Evolutionary conservation across 2,113 vertebrate genomes (phyloP).

Genomic region (Diadophis punctatus): DNA sequence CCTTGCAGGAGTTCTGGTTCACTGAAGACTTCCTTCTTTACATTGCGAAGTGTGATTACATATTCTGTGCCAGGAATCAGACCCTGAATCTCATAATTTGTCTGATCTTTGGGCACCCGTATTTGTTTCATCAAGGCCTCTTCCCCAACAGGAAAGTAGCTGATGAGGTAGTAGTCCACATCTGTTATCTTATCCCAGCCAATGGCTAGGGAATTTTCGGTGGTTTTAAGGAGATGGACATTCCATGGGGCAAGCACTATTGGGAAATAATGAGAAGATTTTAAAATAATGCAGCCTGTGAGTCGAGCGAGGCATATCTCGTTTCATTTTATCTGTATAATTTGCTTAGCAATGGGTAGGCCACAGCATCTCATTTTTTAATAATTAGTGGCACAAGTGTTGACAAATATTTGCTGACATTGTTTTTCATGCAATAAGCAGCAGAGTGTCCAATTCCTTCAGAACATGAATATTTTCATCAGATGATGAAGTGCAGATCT

Average conservation of each 20-base stretch:
- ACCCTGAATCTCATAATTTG: constrained; percentile 72
- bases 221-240: constrained; percentile 71
- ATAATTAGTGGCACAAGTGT: not conserved
- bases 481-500: not conserved
- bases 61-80: constrained; percentile 76
- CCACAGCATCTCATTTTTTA: not conserved
- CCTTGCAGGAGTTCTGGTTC: constrained; percentile 72
- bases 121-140: constrained; percentile 63
- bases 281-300: not conserved
- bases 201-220: constrained; percentile 76
- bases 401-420: not conserved
- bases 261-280: not conserved
- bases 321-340: not conserved
- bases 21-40: constrained; percentile 75
- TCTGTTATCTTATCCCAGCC: constrained; percentile 75
- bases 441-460: not conserved
- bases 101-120: constrained; percentile 70
- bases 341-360: not conserved
- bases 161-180: constrained; percentile 80
- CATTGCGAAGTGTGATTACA: constrained; percentile 67
- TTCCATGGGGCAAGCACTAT: constrained; percentile 76
- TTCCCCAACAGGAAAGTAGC: constrained; percentile 70
- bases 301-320: not conserved
- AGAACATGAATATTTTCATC: not conserved
- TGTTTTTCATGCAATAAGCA: not conserved